Evolutionary conservation across 2,113 vertebrate species (phyloP).

Genomic region (Macrotus californicus): DNA sequence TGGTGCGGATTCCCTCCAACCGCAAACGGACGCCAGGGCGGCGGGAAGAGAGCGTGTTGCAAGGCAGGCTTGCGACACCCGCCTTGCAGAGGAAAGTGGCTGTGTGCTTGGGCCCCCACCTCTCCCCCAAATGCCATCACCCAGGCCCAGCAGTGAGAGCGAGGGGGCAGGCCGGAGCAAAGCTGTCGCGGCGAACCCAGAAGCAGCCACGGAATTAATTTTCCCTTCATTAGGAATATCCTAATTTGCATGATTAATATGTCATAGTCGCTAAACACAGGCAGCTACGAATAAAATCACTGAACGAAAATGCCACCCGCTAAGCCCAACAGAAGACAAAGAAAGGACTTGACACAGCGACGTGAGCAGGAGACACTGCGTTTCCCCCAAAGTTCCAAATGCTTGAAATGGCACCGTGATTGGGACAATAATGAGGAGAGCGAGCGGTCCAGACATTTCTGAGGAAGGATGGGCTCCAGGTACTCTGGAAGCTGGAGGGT

Average conservation of each 20-base stretch:
- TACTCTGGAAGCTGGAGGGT: fast-evolving
- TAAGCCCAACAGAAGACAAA: constrained; percentile 70
- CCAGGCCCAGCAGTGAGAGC: neutral
- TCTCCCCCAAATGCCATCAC: constrained; percentile 16
- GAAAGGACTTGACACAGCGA: constrained; percentile 41
- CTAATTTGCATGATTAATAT: constrained; percentile 80
- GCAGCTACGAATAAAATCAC: constrained; percentile 51
- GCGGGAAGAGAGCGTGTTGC: constrained; percentile 30
- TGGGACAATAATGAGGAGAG: neutral
- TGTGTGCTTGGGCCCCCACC: constrained; percentile 50
- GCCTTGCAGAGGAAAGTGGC: neutral
- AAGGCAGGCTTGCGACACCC: neutral
- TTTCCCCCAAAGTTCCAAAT: neutral
- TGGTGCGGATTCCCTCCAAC: neutral
- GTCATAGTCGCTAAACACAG: constrained; percentile 72
- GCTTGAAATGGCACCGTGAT: neutral
- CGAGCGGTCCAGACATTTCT: neutral
- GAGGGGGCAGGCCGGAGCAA: constrained; percentile 55
- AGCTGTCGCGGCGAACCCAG: constrained; percentile 63
- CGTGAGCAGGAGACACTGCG: neutral
- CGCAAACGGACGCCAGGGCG: neutral
- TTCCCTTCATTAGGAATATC: constrained; percentile 75
- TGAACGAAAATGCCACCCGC: constrained; percentile 76
- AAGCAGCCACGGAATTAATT: constrained; percentile 67
- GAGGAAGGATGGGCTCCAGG: neutral